Base-by-base conservation (phyloP, 2,113 vertebrate species). In the Bostrychus sinensis region DNA sequence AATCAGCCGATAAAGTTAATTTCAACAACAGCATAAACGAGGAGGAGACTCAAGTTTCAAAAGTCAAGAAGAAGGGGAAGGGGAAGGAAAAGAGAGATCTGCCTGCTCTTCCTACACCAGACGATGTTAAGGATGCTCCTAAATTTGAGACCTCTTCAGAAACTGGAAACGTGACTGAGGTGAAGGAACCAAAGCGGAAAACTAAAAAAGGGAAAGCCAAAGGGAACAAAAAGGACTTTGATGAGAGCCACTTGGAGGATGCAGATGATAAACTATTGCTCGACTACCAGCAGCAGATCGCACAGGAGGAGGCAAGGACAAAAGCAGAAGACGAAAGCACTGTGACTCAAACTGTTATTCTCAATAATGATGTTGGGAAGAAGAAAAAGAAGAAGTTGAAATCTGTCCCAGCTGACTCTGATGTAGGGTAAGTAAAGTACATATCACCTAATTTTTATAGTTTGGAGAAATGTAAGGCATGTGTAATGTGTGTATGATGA, bases 361-460 rank as follows among this genome's bases (percentile, higher is more conserved):
- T 93, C 56, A 94, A 90, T 69, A 94, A 90, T 80, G 92, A 95
- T 48, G 63, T 86, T 9, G 88, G 83, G 2, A 94, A 93, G 84
- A 98, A 93, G 83, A 92, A 91, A 65, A 96, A 95, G 77, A 96
- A 94, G 82, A 96, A 95, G 86, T 89, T 93, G 43, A 94, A 92
- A 81, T 89, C 91, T 73, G 58, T 20, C 22, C 63, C 73, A 25
- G 72, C 79, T 57, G 90, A 95, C 59, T 81, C 80, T 41, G 92
- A 95, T 83, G 82, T 75, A 66, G 93, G 95, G 97, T 99, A 88
- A 54, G 25, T 5, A 76, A 9, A 16, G 59, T 30, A 54, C 3
- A 9, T 77, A 16, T 34, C 30, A n/a, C n/a, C n/a, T n/a, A n/a
- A n/a, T n/a, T n/a, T n/a, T n/a, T n/a, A n/a, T n/a, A 25, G 16